Evolutionary conservation across 1,140 invertebrate genomes (phyloP), one percentile per base, ranked within the genome.

Genomic region (Harpegnathos saltator): DNA sequence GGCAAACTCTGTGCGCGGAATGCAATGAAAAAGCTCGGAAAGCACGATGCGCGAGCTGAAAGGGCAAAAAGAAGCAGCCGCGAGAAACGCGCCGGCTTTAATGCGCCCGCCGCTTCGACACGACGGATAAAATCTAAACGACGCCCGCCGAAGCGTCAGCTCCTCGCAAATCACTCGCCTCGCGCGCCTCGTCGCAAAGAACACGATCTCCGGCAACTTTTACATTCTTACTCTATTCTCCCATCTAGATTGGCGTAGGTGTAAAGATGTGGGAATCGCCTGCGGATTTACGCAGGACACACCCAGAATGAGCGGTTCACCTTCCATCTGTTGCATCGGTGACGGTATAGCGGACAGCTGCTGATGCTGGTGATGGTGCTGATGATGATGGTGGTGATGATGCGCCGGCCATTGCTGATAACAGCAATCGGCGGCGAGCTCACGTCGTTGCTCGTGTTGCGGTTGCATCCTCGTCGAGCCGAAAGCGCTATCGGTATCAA

Each of bases 251-350:
- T 11, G 38, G 3, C 11, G 38, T 44, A 11, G 38, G 7, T 44
- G 38, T 44, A 9, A 44, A 44, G 11, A 3, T 44, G 11, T 33
- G 29, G n/a, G n/a, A 33, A 33, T 33, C 29, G 29, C 1, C 38
- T 11, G 38, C 7, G 38, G 7, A 5, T 44, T 44, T 44, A 44
- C 38, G 7, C 38, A 29, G 54, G 22, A n/a, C 17, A 26, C 17
- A 9, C 17, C n/a, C 3, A 7, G 29, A 33, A 33, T 33, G 29
- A 3, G 15, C 7, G 2, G 15, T 15, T 26, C 83, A 92, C 93
- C 93, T 94, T 94, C 93, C 91, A 94, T 94, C 69, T 94, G 93
- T 84, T 94, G 92, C 93, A 94, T 94, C 1, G 94, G 93, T 14
- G 94, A 94, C 7, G 93, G 92, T 19, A 93, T 61, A 38, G 58